A percentile compares a stretch with the other conserved stretches of the same genome.
phyloP scores from a whole-genome alignment of 2,888 invertebrate species.

The Glyphotaelius pellucidus region DNA sequence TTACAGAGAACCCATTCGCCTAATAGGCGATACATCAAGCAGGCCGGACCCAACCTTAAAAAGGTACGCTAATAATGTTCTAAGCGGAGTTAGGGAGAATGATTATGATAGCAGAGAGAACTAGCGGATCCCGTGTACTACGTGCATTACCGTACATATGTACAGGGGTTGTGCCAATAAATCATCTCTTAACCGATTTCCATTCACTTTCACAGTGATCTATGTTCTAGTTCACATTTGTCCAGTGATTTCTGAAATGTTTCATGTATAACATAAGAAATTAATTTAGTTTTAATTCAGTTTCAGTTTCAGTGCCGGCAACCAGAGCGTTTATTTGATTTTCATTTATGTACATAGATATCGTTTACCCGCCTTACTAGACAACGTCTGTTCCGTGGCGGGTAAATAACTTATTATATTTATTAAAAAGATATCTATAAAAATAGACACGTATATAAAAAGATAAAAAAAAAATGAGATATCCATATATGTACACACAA shows the following conservation, averaged over 20 bases:
- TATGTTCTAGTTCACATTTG: background rate
- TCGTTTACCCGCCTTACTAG: too few species aligned
- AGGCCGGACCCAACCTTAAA: background rate
- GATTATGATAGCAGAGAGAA: background rate
- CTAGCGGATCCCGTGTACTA: background rate
- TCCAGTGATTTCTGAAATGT: background rate
- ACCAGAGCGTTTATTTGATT: too few species aligned
- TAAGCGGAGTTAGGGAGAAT: slow-evolving; percentile 2
- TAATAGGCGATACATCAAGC: background rate
- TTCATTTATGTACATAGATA: too few species aligned
- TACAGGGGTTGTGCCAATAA: background rate
- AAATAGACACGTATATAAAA: too few species aligned
- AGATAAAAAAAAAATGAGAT: too few species aligned
- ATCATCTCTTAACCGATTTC: background rate
- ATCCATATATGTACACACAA: too few species aligned
- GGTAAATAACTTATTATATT: too few species aligned
- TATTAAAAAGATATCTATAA: too few species aligned
- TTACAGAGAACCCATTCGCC: background rate
- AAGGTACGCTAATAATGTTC: background rate
- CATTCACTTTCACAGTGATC: background rate
- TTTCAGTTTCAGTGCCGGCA: too few species aligned
- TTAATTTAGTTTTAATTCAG: background rate
- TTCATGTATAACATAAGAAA: background rate
- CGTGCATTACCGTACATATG: background rate
- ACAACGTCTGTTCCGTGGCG: too few species aligned